Evolutionary conservation across 23 tunicate genomes (phyloP), one percentile per base, ranked within the genome.

Genomic region (Oikopleura dioica): DNA sequence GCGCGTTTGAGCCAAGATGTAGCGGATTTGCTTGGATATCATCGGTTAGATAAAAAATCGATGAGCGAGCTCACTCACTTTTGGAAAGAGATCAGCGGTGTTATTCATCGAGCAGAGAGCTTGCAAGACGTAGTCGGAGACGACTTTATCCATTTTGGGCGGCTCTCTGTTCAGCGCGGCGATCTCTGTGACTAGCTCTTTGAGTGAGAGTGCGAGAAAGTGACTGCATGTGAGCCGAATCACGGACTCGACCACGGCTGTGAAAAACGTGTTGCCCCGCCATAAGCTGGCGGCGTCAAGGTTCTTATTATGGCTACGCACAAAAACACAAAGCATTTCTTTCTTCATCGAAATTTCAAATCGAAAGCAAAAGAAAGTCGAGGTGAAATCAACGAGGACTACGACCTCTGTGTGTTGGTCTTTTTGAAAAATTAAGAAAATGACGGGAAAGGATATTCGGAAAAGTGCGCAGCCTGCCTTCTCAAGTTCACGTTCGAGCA

Each of bases 121-220:
- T 28, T 63, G 72, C 16, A 2, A 31, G 33, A 63, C 72, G 26
- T 63, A 63, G 16, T 23, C 33, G 26, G 16, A 12, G 26, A 63
- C 72, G 30, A 31, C 72, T 31, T 63, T 23, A 31, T 63, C 26
- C 32, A 63, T 2, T 63, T 63, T 63, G 5, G 33, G 32, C 72
- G 33, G 33, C 26, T 63, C 72, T 63, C 26, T 63, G 72, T 4
- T 63, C 4, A 63, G 16, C 26, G 72, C 16, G 26, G 72, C 29
- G 33, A 63, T 63, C 72, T 63, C 72, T 23, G 72, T 63, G 72
- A 63, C 72, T 12, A 63, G 72, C 33, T 63, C 72, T 28, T 63
- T 63, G 30, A 63, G 26, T 23, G 72, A 63, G 4, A 63, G 33
- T 2, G 26, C 72, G 5, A 63, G 72, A 28, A 63, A 63, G 33